Base-by-base conservation (phyloP, 1,140 invertebrate genomes). In the Telenomus remus region DNA sequence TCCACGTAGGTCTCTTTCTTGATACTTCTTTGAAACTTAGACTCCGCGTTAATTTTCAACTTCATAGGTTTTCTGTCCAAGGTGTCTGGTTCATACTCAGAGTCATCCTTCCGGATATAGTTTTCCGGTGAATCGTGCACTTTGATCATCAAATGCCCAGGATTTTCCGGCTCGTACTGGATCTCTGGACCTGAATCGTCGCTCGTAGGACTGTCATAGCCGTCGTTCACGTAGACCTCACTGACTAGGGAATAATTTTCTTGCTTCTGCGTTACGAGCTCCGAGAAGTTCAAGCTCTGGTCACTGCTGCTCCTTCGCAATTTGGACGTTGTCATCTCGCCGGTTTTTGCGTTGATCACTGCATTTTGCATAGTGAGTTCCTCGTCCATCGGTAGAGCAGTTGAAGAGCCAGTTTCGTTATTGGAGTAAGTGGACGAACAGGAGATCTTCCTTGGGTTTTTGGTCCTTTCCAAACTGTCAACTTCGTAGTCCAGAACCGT, bases 1-100 rank as follows among this genome's bases (percentile, higher is more conserved):
- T 92, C 90, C 1, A 91, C 81, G 74, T 86, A 90, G 70, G 80
- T 76, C 84, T 89, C 84, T 70, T 86, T 81, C 66, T 82, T 70
- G 75, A 84, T 63, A 71, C 82, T 66, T 73, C 79, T 77, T 50
- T 87, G 77, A 79, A 89, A 76, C 43, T 80, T 71, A 27, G 86
- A 69, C 33, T 85, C 80, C 1, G 78, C 82, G 65, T 87, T 88
- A 13, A 89, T 85, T 68, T 90, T 90, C 3, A 91, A 81, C 79
- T 92, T 94, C 75, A 89, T 91, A 39, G 93, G 92, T 81, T 95
- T 95, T n/a, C 94, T 87, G 80, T 95, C 94, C 16, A 95, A 84
- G 0, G 95, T 96, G 76, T 96, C 95, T 0, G 94, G 94, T 82
- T 96, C 94, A 79, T 95, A 95, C 70, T 95, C 94, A 1, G 92